Percentiles rank a stretch among this genome's conserved stretches.
Conservation (phyloP, 1,140 invertebrate genomes). For the Ephestia elutella region DNA sequence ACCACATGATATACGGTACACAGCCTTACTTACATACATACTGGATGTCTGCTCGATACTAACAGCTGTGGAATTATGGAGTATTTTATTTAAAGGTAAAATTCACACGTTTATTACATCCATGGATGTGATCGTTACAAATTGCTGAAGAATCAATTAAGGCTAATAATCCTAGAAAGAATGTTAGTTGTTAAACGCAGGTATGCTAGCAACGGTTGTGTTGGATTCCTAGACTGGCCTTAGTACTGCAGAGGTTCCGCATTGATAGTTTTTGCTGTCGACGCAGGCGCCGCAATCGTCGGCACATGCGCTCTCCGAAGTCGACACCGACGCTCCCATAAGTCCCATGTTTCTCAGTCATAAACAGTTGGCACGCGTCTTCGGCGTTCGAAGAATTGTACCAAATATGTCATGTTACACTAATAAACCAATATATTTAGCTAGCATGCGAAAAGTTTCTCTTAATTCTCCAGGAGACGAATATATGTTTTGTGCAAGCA, state of each 20-base stretch:
- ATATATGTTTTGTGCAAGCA: background rate
- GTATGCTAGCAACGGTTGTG: slow-evolving; percentile 42
- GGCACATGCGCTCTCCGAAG: slow-evolving; percentile 9
- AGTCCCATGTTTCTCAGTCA: background rate
- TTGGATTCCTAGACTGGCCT: slow-evolving; percentile 34
- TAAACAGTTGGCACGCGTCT: background rate
- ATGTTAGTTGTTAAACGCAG: slow-evolving; percentile 34
- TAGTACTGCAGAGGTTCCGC: slow-evolving; percentile 36
- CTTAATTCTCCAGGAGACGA: too few species aligned
- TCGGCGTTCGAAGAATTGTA: too few species aligned
- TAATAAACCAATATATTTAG: too few species aligned
- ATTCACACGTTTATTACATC: background rate
- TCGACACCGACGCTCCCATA: background rate
- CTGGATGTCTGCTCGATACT: slow-evolving; percentile 40
- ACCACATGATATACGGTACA: slow-evolving; percentile 48
- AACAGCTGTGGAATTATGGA: slow-evolving; percentile 33
- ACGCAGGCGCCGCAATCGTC: slow-evolving; percentile 16
- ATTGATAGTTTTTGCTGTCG: slow-evolving; percentile 38
- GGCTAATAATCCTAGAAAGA: slow-evolving; percentile 21
- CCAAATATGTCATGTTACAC: too few species aligned
- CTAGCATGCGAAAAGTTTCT: too few species aligned
- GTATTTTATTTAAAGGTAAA: slow-evolving; percentile 29
- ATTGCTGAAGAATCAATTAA: background rate
- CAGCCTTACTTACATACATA: slow-evolving; percentile 50
- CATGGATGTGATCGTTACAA: background rate